These are phyloP conservation scores for Araneus ventricosus DNA, from an alignment of 1,140 invertebrate species.

Conservation along the genomic window DNA sequence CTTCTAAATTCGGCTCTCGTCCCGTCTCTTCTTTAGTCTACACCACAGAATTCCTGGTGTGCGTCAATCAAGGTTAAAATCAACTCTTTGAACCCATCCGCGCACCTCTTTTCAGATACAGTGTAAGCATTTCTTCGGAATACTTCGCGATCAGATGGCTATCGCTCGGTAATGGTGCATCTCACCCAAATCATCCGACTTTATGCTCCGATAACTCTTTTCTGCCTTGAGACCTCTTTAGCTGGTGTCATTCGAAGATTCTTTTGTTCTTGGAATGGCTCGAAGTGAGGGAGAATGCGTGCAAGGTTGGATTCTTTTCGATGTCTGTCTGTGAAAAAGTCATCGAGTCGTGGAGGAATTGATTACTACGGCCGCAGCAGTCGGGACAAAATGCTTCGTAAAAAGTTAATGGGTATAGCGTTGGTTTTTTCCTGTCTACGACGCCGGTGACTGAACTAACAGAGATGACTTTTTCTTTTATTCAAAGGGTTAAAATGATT, in stretches of 20 bases:
- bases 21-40: neutral
- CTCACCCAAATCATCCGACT: conserved; percentile 19
- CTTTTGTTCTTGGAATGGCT: conserved; percentile 39
- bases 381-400: conserved; percentile 34
- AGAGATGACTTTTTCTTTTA: neutral
- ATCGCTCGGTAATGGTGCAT: conserved; percentile 1
- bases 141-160: conserved; percentile 23
- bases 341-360: conserved; percentile 35
- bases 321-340: neutral
- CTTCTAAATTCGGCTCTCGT: neutral
- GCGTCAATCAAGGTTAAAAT: conserved; percentile 34
- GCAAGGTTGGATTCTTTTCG: neutral
- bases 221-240: conserved; percentile 42
- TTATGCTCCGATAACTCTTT: conserved; percentile 57
- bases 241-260: conserved; percentile 46
- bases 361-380: conserved; percentile 19
- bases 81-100: conserved; percentile 28
- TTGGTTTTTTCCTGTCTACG: conserved; percentile 19
- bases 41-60: neutral
- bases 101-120: neutral
- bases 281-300: neutral
- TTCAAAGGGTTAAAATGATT: neutral
- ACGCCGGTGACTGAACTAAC: conserved; percentile 19
- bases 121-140: neutral
- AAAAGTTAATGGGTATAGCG: conserved; percentile 5